A percentile compares a stretch with the other conserved stretches of the same genome.
Evolutionary conservation across 2,888 invertebrate genomes (phyloP).

Genomic region (Agrochola litura): DNA sequence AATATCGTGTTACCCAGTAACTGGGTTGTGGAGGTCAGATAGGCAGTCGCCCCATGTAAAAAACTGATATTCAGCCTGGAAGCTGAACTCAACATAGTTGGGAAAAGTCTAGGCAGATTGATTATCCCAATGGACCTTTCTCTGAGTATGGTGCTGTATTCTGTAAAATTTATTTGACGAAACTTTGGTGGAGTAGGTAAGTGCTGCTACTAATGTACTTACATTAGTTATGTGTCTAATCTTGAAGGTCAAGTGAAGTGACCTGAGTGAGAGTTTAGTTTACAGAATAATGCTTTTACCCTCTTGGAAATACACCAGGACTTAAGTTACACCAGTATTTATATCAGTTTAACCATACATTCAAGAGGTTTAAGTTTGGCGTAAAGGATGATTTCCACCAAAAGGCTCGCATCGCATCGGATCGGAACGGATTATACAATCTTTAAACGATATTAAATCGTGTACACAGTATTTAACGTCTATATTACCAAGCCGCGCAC

Average conservation of each 20-base stretch:
- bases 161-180: neutral
- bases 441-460: too few species aligned
- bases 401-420: too few species aligned
- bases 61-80: too few species aligned
- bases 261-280: neutral
- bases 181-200: neutral
- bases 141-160: neutral
- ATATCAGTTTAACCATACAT: neutral
- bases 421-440: too few species aligned
- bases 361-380: neutral
- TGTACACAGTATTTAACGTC: too few species aligned
- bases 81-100: too few species aligned
- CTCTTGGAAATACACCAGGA: neutral
- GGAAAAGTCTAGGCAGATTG: too few species aligned
- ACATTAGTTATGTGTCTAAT: neutral
- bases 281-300: conserved; percentile 3
- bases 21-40: too few species aligned
- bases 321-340: neutral
- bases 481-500: too few species aligned
- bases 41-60: too few species aligned
- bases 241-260: conserved; percentile 1
- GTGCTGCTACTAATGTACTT: neutral
- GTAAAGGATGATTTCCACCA: neutral
- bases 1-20: too few species aligned
- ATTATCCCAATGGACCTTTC: neutral